Conservation (phyloP, 2,888 invertebrate genomes). For the Cheilosia vulpina region DNA sequence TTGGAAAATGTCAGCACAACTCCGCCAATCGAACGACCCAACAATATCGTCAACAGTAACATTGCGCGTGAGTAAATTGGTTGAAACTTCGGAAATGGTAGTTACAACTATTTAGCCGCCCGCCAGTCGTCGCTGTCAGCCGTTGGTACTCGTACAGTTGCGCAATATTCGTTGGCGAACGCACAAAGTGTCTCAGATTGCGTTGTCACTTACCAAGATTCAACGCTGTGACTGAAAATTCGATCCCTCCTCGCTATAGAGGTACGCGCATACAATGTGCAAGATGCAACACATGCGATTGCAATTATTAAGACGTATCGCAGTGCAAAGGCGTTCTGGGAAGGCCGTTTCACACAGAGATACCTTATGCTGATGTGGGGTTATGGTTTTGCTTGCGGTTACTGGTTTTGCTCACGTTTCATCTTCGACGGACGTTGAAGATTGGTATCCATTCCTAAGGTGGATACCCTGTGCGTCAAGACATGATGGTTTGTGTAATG, state of each 20-base stretch:
- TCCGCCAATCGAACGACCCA: constrained; percentile 28
- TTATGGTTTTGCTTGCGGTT: constrained; percentile 55
- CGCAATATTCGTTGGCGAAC: constrained; percentile 26
- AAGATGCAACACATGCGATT: constrained; percentile 38
- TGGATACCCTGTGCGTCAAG: constrained; percentile 12
- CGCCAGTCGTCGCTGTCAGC: constrained; percentile 1
- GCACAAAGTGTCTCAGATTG: constrained; percentile 38
- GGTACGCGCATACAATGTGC: background rate
- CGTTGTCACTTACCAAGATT: constrained; percentile 4
- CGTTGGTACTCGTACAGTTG: constrained; percentile 9
- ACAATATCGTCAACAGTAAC: constrained; percentile 58
- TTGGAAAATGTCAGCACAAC: constrained; percentile 33
- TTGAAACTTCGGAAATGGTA: constrained; percentile 50
- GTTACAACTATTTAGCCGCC: constrained; percentile 51
- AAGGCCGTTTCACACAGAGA: constrained; percentile 55
- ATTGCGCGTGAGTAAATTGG: constrained; percentile 48
- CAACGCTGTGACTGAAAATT: constrained; percentile 32
- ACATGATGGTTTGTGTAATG: constrained; percentile 31
- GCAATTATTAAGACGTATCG: constrained; percentile 65
- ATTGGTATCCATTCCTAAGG: constrained; percentile 43
- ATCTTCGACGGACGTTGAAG: constrained; percentile 14
- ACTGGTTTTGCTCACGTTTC: constrained; percentile 50
- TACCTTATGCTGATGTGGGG: constrained; percentile 28
- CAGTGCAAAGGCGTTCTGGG: constrained; percentile 46
- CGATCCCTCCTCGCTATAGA: constrained; percentile 17